Evolutionary conservation across 2,113 vertebrate genomes (phyloP), one percentile per base, ranked within the genome.

Genomic region (Mola mola): DNA sequence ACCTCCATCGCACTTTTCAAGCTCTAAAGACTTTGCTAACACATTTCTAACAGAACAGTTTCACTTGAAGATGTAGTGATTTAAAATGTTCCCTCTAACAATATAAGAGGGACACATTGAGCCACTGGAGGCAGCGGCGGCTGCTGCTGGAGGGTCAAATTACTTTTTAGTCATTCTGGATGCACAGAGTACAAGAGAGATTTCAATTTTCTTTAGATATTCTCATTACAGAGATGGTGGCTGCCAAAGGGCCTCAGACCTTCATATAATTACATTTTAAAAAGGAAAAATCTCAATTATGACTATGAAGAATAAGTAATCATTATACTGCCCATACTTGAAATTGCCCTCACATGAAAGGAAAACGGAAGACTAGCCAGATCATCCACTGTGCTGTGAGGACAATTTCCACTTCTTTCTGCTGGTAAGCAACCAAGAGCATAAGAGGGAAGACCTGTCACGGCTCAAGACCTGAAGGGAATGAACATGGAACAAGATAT

Each of bases 171-270:
- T 83, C 68, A 73, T 74, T 86, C 75, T 78, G 60, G 81, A 84
- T 83, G 86, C 78, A 65, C 68, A 64, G 70, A 85, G 82, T 52
- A 74, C 58, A 72, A 43, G 77, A 81, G 82, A 80, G 79, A 88
- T 89, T 90, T 90, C 81, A 79, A 89, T 87, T 90, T 90, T 65
- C 77, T 79, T 88, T 72, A 87, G 79, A 91, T 89, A 86, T 86
- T 89, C 89, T 87, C 88, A 90, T 92, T 91, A 88, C 74, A 43
- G 72, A 71, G 75, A 78, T 33, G 72, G 69, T 36, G 59, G 65
- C 86, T 73, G 87, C 87, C 81, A 82, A 87, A 90, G 87, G 84
- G 78, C 78, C 84, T 63, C 51, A 74, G 72, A 68, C 78, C 79
- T 72, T 84, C 56, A 60, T 64, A 75, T 87, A 90, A 92, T 92